A percentile compares a stretch with the other conserved stretches of the same genome.
Evolutionary conservation across 2,888 invertebrate species (phyloP).

Genomic region (Muscina levida): DNA sequence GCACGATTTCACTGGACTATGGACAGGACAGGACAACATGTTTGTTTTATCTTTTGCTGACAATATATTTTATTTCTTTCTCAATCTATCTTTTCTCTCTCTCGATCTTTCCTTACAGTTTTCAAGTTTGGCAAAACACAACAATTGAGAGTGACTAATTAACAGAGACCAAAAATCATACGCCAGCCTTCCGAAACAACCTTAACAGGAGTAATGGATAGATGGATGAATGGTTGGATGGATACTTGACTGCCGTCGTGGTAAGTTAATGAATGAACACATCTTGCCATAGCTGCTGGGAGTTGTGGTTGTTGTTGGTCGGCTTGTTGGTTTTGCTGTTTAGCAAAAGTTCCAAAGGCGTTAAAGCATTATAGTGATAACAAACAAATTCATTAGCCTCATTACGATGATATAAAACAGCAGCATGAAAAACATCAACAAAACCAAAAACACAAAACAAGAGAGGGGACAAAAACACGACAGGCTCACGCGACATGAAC

Average conservation of each 20-base stretch:
- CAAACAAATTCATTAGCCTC: conserved; percentile 38
- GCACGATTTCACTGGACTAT: conserved; percentile 41
- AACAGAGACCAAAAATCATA: conserved; percentile 4
- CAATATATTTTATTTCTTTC: background rate
- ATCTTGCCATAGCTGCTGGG: no score
- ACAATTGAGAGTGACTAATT: conserved; percentile 17
- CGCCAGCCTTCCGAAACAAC: background rate
- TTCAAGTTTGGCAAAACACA: background rate
- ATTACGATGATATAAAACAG: conserved; percentile 14
- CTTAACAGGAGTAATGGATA: background rate
- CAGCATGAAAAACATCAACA: background rate
- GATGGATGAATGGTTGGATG: background rate
- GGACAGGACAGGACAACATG: background rate
- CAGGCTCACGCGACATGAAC: conserved; percentile 3
- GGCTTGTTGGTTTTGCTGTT: no score
- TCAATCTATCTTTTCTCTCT: background rate
- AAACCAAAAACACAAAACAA: no score
- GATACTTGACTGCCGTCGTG: background rate
- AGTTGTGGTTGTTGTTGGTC: no score
- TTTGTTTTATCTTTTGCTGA: background rate
- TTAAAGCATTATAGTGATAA: conserved; percentile 11
- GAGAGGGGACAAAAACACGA: no score
- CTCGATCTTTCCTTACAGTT: background rate
- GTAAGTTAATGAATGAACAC: no score
- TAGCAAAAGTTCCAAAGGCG: conserved; percentile 24